Evolutionary conservation across 2,113 vertebrate species (phyloP).

Genomic region (Hydrochoerus hydrochaeris): DNA sequence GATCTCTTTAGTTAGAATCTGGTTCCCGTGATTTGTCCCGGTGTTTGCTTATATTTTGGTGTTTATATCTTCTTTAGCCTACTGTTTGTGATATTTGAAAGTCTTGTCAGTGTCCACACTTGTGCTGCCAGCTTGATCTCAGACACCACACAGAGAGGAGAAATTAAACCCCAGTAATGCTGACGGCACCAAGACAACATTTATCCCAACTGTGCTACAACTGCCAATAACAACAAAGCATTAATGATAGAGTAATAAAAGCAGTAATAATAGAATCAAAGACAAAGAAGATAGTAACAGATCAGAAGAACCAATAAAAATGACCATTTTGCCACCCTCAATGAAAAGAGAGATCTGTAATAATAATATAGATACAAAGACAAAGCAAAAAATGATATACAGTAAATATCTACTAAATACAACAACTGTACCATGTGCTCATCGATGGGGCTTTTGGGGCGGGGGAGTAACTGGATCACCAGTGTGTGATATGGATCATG

Average conservation of each 20-base stretch:
- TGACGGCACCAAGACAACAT: neutral
- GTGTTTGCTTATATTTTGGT: neutral
- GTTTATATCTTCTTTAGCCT: neutral
- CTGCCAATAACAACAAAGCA: neutral
- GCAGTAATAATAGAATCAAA: neutral
- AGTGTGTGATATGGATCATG: neutral
- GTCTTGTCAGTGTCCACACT: neutral
- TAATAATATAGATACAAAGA: neutral
- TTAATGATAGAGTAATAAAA: neutral
- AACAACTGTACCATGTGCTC: neutral
- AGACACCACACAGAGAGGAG: neutral
- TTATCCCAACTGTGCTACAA: neutral
- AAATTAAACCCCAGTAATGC: neutral
- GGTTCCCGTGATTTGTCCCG: neutral
- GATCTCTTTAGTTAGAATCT: neutral
- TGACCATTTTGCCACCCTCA: neutral
- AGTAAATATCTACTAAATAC: neutral
- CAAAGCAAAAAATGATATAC: neutral
- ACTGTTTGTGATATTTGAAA: neutral
- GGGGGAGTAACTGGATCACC: neutral
- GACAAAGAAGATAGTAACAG: neutral
- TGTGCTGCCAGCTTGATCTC: neutral
- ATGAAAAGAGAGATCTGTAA: neutral
- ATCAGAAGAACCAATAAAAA: neutral
- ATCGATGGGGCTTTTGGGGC: neutral